Percentiles rank a stretch among this genome's conserved stretches.
These are phyloP conservation scores for Rhegmatorhina hoffmannsi DNA, from an alignment of 2,113 vertebrate genomes.

Conservation along the genomic window DNA sequence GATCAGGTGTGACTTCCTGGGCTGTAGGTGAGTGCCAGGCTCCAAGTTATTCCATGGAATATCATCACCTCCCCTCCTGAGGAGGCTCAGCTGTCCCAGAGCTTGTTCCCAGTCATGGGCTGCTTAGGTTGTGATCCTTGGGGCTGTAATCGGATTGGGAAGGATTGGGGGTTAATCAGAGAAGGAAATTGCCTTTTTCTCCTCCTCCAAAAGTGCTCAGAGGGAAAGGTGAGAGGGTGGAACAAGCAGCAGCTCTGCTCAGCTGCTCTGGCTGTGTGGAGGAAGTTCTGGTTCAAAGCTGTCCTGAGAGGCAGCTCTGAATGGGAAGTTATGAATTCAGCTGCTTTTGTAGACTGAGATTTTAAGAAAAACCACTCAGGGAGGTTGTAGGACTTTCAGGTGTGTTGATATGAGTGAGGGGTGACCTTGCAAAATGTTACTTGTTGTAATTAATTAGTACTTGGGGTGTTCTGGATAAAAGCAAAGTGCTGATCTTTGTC, in stretches of 20 bases:
- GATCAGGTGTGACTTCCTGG: neutral
- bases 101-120: neutral
- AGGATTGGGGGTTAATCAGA: neutral
- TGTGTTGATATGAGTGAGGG: neutral
- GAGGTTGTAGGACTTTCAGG: neutral
- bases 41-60: neutral
- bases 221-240: rapidly evolving
- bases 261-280: neutral
- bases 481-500: neutral
- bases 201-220: rapidly evolving
- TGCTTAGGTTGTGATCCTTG: neutral
- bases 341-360: neutral
- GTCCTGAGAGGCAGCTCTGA: neutral
- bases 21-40: neutral
- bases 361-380: neutral
- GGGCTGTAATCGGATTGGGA: neutral
- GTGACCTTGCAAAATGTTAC: neutral
- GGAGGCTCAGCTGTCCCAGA: rapidly evolving
- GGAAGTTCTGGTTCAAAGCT: neutral
- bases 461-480: neutral
- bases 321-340: neutral
- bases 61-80: rapidly evolving
- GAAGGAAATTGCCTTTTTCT: neutral
- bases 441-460: neutral
- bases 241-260: neutral